Percentiles rank a stretch among this genome's conserved stretches.
phyloP scores from a whole-genome alignment of 1,140 invertebrate genomes.

The Aphaenogaster ashmeadi region DNA sequence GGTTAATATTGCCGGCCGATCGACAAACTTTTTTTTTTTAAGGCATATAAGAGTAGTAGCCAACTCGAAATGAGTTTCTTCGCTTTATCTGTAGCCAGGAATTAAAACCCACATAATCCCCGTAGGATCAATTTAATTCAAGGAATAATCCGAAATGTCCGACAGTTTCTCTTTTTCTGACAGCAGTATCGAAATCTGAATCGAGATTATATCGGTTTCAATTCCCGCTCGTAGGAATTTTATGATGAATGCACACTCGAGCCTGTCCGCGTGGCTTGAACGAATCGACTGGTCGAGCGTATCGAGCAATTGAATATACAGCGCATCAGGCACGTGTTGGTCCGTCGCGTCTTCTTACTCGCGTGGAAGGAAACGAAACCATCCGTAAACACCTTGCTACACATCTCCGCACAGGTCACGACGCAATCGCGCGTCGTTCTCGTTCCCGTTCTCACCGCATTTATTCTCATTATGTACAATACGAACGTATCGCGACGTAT shows the following conservation, averaged over 20 bases:
- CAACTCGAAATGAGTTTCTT: conserved; percentile 62
- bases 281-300: conserved; percentile 18
- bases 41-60: conserved; percentile 62
- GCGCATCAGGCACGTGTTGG: conserved; percentile 78
- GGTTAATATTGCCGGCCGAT: conserved; percentile 31
- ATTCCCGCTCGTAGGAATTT: conserved; percentile 30
- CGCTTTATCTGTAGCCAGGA: not conserved
- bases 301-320: conserved; percentile 47
- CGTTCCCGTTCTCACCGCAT: conserved; percentile 12
- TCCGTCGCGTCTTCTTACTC: conserved; percentile 66
- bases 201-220: conserved; percentile 41
- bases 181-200: not conserved
- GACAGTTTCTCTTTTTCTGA: not conserved
- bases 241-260: conserved; percentile 44
- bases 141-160: not conserved
- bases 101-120: conserved; percentile 42
- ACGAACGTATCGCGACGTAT: conserved; percentile 37
- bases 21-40: conserved; percentile 47
- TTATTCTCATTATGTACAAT: conserved; percentile 48
- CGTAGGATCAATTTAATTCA: not conserved
- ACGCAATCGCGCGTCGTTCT: not conserved
- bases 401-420: not conserved
- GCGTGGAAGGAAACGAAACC: conserved; percentile 53
- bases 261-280: conserved; percentile 49
- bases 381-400: conserved; percentile 13